Conservation (phyloP, 2,797 vertebrate species). For the Cyclopterus lumpus region DNA sequence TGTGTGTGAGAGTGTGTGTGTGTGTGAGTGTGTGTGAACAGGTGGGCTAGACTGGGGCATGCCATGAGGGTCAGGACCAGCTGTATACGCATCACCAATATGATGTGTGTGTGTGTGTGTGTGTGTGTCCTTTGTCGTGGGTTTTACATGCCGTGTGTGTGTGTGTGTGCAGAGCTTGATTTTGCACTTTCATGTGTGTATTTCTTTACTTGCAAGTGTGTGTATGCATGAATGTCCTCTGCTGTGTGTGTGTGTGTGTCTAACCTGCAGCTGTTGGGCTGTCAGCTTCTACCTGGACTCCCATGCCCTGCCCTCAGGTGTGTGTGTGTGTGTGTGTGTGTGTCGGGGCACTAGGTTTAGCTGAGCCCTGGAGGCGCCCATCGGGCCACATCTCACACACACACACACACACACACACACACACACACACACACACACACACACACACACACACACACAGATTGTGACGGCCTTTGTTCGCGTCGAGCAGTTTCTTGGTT, state of each 20-base stretch:
- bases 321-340: conserved; percentile 57
- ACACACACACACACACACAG: conserved; percentile 23
- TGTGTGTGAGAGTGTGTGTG: conserved; percentile 24
- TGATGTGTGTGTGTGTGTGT: conserved; percentile 53
- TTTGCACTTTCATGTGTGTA: conserved; percentile 48
- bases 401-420: conserved; percentile 20
- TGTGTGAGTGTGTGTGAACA: conserved; percentile 58
- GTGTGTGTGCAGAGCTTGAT: conserved; percentile 35
- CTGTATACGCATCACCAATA: conserved; percentile 66
- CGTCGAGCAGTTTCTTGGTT: conserved; percentile 42
- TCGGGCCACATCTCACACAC: conserved; percentile 47
- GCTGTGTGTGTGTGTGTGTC: conserved; percentile 61
- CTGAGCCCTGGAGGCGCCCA: conserved; percentile 75
- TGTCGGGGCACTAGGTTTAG: conserved; percentile 66
- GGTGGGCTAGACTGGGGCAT: conserved; percentile 72
- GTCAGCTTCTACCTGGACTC: conserved; percentile 76
- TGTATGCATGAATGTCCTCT: conserved; percentile 62
- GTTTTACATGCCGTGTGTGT: conserved; percentile 30
- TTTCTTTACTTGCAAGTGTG: conserved; percentile 45
- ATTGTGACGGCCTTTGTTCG: conserved; percentile 49
- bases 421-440: conserved; percentile 25
- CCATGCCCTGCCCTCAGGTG: conserved; percentile 74
- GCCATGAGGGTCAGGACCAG: conserved; percentile 76
- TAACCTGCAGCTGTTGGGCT: conserved; percentile 79
- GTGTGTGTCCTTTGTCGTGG: conserved; percentile 50